Percentiles rank a stretch among this genome's conserved stretches.
These are phyloP conservation scores for Taenaris catops DNA, from an alignment of 2,888 invertebrate genomes.

Conservation along the genomic window DNA sequence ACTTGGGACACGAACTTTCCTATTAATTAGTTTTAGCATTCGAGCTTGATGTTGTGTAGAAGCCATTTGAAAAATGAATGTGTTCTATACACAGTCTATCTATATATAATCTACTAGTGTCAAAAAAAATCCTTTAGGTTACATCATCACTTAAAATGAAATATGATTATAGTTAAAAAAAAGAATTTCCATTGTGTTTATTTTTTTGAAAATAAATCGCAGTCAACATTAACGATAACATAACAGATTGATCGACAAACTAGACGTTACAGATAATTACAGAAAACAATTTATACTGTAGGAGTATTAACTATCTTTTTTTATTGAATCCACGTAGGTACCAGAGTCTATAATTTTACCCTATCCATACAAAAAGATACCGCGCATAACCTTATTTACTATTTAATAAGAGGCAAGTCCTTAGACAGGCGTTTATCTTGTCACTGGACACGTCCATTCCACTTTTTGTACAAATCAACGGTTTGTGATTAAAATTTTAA, in stretches of 20 bases:
- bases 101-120: no score
- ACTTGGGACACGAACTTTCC: no score
- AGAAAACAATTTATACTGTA: not conserved
- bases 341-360: conserved; percentile 5
- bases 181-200: no score
- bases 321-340: conserved; percentile 5
- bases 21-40: no score
- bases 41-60: no score
- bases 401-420: conserved; percentile 18
- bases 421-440: conserved; percentile 37
- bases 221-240: not conserved
- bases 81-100: no score
- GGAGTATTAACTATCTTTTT: conserved; percentile 2
- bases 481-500: conserved; percentile 74
- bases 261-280: conserved; percentile 1
- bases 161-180: no score
- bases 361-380: conserved; percentile 4
- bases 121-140: no score
- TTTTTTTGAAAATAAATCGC: not conserved
- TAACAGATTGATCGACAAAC: conserved; percentile 6
- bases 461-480: conserved; percentile 66
- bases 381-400: conserved; percentile 8
- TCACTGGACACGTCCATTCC: conserved; percentile 47
- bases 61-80: no score
- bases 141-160: no score